Base-by-base conservation (phyloP, 2,113 vertebrate genomes). In the Anoplopoma fimbria region DNA sequence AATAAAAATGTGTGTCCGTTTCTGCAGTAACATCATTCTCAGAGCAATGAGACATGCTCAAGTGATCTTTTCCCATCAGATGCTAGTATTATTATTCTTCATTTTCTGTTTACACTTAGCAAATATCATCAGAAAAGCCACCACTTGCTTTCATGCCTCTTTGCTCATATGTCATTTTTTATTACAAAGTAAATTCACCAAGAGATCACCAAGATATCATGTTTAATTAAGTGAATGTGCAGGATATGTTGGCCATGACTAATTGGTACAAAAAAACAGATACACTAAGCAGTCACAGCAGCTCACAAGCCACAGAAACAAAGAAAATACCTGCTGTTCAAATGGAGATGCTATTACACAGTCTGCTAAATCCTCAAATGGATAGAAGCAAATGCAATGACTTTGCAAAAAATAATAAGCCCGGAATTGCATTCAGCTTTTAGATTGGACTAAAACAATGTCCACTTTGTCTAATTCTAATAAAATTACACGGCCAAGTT, bases 321-420 rank as follows among this genome's bases (percentile, higher is more conserved):
- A 82, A 62, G 64, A 77, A 76, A 88, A 85, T 57, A 82, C 78
- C 83, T 80, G 69, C 60, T 78, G 51, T 77, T 84, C 73, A 83
- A 72, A 55, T 36, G 10, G 64, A 64, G 68, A 65, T 69, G 61
- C 69, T 36, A 57, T 69, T 84, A 64, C 82, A 75, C 73, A 75
- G 70, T 75, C 77, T 58, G 49, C 42, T 47, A 71, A 74, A 75
- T 61, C 60, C 81, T 81, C 51, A 79, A 77, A 73, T 55, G 25
- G 64, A 79, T 40, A 34, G 34, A 70, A 63, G 73, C 29, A 77
- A 80, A 70, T 68, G 51, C 45, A 87, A 70, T 71, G 67, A 68
- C 33, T 71, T 69, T 15, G 60, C 47, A 83, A 82, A 77, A 55
- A 83, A 65, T 36, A 27, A 55, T 23, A 64, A 83, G 64, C 45